Percentiles rank a stretch among this genome's conserved stretches.
Evolutionary conservation across 2,888 invertebrate species (phyloP).

Genomic region (Ptilodon capucinus): DNA sequence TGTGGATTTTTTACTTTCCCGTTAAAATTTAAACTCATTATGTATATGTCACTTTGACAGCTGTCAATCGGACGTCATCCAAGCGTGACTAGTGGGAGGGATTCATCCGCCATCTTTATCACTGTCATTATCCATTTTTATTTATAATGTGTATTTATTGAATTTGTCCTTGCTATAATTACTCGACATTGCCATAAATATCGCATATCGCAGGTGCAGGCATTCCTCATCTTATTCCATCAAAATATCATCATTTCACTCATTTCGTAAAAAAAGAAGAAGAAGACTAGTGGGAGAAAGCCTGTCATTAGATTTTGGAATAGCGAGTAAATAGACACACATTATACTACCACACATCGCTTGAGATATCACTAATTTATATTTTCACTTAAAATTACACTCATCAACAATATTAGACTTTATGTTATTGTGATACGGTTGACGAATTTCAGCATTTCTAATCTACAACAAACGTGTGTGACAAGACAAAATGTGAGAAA

Average conservation of each 20-base stretch:
- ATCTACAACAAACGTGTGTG: too few species aligned
- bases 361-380: conserved; percentile 1
- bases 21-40: not conserved
- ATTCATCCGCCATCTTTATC: too few species aligned
- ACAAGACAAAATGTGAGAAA: too few species aligned
- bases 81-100: conserved; percentile 9
- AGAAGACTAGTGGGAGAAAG: conserved; percentile 23
- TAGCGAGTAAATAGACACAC: conserved; percentile 5
- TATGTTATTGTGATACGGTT: not conserved
- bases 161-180: too few species aligned
- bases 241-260: too few species aligned
- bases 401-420: conserved; percentile 4
- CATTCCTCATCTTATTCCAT: too few species aligned
- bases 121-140: too few species aligned
- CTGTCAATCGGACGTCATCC: conserved; percentile 12
- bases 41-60: conserved; percentile 8
- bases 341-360: conserved; percentile 1
- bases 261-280: too few species aligned
- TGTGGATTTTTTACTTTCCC: too few species aligned
- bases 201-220: too few species aligned
- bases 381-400: not conserved
- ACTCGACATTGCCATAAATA: too few species aligned
- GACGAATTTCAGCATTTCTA: not conserved
- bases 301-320: conserved; percentile 9
- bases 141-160: too few species aligned